Conservation (phyloP, 2,888 invertebrate genomes). For the Helleia helle region DNA sequence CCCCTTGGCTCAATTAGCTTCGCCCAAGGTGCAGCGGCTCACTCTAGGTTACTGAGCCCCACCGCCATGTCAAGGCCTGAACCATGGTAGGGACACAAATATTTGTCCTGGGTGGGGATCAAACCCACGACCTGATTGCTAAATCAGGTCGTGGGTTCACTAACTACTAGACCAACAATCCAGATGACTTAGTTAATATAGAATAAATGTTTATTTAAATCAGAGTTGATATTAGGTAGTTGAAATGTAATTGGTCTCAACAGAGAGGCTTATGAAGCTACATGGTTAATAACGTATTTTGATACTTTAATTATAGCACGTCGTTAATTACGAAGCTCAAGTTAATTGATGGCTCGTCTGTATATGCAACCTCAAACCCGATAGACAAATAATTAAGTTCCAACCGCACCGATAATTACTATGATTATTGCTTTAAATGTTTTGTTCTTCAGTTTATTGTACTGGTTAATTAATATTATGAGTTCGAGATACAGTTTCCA, state of each 20-base stretch:
- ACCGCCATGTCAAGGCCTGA: no score
- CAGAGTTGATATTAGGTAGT: not conserved
- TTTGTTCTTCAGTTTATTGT: not conserved
- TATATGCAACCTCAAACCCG: constrained; percentile 1
- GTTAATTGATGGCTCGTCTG: not conserved
- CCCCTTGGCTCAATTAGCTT: no score
- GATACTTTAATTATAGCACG: constrained; percentile 2
- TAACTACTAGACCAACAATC: no score
- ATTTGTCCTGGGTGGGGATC: no score
- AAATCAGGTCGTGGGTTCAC: no score
- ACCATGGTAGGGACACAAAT: no score
- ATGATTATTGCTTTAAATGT: not conserved
- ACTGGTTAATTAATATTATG: not conserved
- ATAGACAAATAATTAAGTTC: constrained; percentile 7
- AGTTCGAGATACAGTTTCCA: not conserved
- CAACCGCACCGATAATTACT: constrained; percentile 1
- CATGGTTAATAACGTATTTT: not conserved
- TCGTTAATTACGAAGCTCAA: not conserved
- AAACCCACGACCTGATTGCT: no score
- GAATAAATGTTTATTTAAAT: no score
- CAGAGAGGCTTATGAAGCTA: not conserved
- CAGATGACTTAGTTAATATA: no score
- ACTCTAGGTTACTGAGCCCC: no score
- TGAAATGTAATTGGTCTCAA: not conserved
- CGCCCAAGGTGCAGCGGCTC: no score